Base-by-base conservation (phyloP, 2,113 vertebrate genomes). In the Protomyctophum bolini region DNA sequence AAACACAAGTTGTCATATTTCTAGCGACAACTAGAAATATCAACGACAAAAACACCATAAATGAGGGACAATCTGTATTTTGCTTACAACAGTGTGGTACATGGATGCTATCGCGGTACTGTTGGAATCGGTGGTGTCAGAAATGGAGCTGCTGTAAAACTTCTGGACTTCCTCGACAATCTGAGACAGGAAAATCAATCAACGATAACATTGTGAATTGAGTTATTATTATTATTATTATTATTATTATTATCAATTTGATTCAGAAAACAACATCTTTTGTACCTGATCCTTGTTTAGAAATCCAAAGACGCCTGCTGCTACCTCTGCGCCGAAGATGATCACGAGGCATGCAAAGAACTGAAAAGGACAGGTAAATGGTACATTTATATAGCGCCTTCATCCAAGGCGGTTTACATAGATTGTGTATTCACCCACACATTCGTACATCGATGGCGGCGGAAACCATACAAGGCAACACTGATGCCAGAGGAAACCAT, bases 331-430 rank as follows among this genome's bases (percentile, higher is more conserved):
- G 46, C 95, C 97, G 90, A 99, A 99, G 93, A 99, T 97, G 63
- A 99, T 93, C 88, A 99, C 76, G 7, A 99, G 92, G 86, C 96
- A 99, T 56, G 94, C 92, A 72, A 99, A 99, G 88, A 99, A 99
- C 98, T 99, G 91, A 29, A 80, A 58, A 89, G 64, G 33, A 41
- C 33, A 41, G 33, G 33, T 21, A 21, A 21, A 21, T 21, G 21
- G 21, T 21, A 21, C 21, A 21, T 21, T 21, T 21, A 21, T 21
- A 21, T 21, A 21, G 21, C 21, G 21, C 21, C 21, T 21, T 21
- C 2, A 21, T 21, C 21, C 21, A 21, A 21, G 21, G 21, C 21
- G 21, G 1, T 21, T 21, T 21, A 21, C 21, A 21, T 21, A 21
- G 21, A 21, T n/a, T n/a, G n/a, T n/a, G n/a, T n/a, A n/a, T n/a